Evolutionary conservation across 1,140 invertebrate species (phyloP).

Genomic region (Parapsyche elsis): DNA sequence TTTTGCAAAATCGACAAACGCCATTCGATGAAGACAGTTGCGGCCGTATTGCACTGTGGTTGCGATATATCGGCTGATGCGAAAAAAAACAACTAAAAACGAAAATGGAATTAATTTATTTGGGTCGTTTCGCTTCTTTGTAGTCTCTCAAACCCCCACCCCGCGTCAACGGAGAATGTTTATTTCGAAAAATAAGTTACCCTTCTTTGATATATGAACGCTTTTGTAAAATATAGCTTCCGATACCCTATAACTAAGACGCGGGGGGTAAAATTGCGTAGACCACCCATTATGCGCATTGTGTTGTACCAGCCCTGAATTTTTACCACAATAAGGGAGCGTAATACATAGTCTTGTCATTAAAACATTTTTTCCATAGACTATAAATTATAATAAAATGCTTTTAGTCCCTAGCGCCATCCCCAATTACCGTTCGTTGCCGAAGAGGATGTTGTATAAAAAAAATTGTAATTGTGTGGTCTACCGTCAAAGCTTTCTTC

Average conservation of each 20-base stretch:
- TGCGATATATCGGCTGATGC: no score
- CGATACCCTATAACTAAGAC: conserved; percentile 39
- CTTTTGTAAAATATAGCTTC: conserved; percentile 34
- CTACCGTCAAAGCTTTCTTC: neutral
- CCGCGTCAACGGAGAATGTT: neutral
- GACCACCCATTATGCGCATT: conserved; percentile 34
- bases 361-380: neutral
- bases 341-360: neutral
- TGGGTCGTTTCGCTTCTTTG: neutral
- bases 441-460: neutral
- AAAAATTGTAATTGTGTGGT: conserved; percentile 20
- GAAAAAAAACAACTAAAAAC: neutral
- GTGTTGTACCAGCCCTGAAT: neutral
- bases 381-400: conserved; percentile 21
- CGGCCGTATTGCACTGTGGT: no score
- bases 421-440: neutral
- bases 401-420: conserved; percentile 15
- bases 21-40: no score
- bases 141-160: neutral
- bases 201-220: conserved; percentile 33
- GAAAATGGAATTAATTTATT: neutral
- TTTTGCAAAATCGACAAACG: no score
- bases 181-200: neutral
- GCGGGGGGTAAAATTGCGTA: conserved; percentile 42
- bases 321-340: neutral